Base-by-base conservation (phyloP, 23 tunicate species). In the Clavelina lepadiformis region DNA sequence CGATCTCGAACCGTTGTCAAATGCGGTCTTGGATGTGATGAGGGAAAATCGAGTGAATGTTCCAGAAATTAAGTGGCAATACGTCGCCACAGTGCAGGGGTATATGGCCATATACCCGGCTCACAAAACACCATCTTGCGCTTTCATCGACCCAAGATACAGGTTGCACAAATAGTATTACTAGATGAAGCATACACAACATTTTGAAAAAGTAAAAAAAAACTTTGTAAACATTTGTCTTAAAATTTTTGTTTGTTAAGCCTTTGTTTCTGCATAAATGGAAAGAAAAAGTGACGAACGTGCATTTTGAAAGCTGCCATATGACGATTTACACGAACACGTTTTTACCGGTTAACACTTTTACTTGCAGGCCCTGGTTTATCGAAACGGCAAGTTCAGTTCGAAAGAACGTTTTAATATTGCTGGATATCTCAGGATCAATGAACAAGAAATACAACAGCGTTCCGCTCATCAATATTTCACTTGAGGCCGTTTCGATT, bases 61-160 rank as follows among this genome's bases (percentile, higher is more conserved):
- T 33, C 70, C 70, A 28, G 36, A 21, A 6, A 21, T 64, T 51
- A 64, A 64, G 33, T 64, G 70, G 70, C 70, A 64, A 27, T 64
- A 64, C 70, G 52, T 64, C 1, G 70, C 38, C 0, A 30, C 70
- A 27, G 22, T 24, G 6, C 70, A 64, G 0, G 70, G 70, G 15
- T 34, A 35, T 15, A 27, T 64, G 20, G 23, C 33, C 25, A 18
- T 25, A 8, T 64, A 35, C 20, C 70, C 70, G 11, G 49, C 49
- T 15, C 49, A 41, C 13, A 41, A 8, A 41, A 41, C 49, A 11
- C 11, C 13, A 15, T 11, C 11, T 8, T 41, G 49, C 15, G 49
- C 49, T 11, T 41, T 41, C 49, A 11, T 41, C 11, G 49, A 41
- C 49, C 49, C 49, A 11, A 41, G 49, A 41, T 41, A 8, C 15